Evolutionary conservation across 2,113 vertebrate genomes (phyloP), one percentile per base, ranked within the genome.

Genomic region (Macaca mulatta): DNA sequence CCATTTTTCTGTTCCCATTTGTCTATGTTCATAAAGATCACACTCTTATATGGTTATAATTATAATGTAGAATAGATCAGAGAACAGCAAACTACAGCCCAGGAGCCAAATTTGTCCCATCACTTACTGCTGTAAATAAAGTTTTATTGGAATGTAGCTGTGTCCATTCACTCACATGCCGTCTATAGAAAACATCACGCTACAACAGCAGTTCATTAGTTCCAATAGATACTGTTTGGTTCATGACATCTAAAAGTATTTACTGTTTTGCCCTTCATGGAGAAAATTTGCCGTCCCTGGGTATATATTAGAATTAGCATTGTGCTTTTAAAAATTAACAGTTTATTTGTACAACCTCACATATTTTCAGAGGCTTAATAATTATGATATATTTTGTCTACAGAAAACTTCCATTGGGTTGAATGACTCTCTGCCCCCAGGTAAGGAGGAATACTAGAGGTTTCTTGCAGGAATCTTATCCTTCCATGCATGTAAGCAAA

Each of bases 51-150:
- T 96, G 87, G 32, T 80, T 95, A 59, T 61, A 38, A n/a, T 25
- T 88, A 30, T 61, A 67, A 82, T 25, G 17, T 48, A 72, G 57
- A 20, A 10, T 30, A 95, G 82, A 22, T 80, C 43, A 70, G 64
- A 18, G 67, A 22, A 55, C 57, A 91, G 25, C 78, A 70, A 75
- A 45, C 72, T 64, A 17, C 2, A 79, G 75, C 77, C 50, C 5
- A 22, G 59, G 18, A 74, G 40, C 40, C 85, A 84, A 69, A 74
- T 59, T 12, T 86, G 89, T n/a, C 27, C 13, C 5, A 1, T 32
- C 3, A 8, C 70, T 27, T 35, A 35, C 45, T 61, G 43, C 57
- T 88, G 75, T 95, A 52, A 93, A 87, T 93, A 95, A 97, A 93
- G 87, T 43, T 90, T 90, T 57, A 74, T n/a, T 78, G 50, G 67